Evolutionary conservation across 2,888 invertebrate species (phyloP), one percentile per base, ranked within the genome.

Genomic region (Pterobdella sp.): DNA sequence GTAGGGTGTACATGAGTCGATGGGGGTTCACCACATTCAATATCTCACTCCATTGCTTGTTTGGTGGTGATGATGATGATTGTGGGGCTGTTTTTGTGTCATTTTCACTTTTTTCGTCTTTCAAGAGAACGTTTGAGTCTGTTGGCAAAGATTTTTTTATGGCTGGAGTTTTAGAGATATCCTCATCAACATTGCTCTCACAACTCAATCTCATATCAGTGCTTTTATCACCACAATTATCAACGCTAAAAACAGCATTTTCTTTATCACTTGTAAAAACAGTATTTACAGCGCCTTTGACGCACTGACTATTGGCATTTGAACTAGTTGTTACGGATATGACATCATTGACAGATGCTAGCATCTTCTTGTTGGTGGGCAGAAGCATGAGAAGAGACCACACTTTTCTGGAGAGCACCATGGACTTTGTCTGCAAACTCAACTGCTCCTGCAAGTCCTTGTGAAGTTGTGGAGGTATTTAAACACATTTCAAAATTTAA

Each of bases 321-420:
- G n/a, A n/a, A n/a, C n/a, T n/a, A n/a, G n/a, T n/a, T 22, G 60
- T 4, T 3, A 56, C n/a, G n/a, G 60, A 56, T 22, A 56, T 56
- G 60, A 22, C 60, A 72, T 79, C 90, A 81, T 91, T 90, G 81
- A 94, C 93, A 1, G 91, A 91, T 80, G 91, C 89, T 63, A 93
- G 84, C 63, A 94, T 87, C 1, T 90, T 90, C 0, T 93, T 92
- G 85, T 91, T 93, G 0, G 94, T 91, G 0, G 95, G 94, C 71
- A 95, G 86, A 76, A 94, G 88, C 81, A 93, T 93, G 34, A 95
- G 86, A 71, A 94, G 92, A 80, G 94, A 94, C 95, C 94, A 95
- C 0, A 95, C 94, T 64, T 93, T 88, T 37, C 94, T 87, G 0
- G 94, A 94, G 68, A 94, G 84, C 0, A 93, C 88, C 82, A 93